These are phyloP conservation scores for Neotragus pygmaeus DNA, from an alignment of 2,113 vertebrate species.

Conservation along the genomic window DNA sequence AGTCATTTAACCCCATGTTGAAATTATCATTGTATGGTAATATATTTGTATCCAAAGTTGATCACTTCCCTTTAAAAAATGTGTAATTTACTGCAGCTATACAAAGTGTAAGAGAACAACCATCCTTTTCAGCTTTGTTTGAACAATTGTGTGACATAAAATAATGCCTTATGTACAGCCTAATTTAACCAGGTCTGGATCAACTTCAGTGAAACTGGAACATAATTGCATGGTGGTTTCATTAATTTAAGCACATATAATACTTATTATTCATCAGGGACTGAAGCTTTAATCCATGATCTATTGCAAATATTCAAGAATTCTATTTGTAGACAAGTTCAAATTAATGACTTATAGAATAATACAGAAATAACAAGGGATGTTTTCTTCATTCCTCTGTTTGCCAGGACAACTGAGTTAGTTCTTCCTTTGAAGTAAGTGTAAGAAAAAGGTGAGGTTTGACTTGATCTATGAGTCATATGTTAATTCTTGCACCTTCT, in stretches of 20 bases:
- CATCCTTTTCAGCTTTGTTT: conserved; percentile 10
- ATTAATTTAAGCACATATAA: not conserved
- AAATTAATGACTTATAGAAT: not conserved
- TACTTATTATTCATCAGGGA: not conserved
- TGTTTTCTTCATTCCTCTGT: not conserved
- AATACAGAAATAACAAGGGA: not conserved
- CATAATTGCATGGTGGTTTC: not conserved
- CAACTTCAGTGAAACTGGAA: not conserved
- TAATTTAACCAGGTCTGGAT: not conserved
- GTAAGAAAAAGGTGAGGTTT: not conserved
- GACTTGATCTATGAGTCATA: not conserved
- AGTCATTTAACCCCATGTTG: conserved; percentile 39
- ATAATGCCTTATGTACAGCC: not conserved
- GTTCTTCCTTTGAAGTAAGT: not conserved
- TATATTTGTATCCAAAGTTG: conserved; percentile 34
- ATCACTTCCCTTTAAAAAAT: conserved; percentile 9
- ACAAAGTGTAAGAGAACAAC: not conserved
- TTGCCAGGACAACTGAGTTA: not conserved
- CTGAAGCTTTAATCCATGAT: not conserved
- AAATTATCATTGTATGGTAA: conserved; percentile 24
- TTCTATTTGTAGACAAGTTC: not conserved
- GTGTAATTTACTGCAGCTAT: conserved; percentile 32
- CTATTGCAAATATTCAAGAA: not conserved
- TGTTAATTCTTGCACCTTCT: not conserved
- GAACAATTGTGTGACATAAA: conserved; percentile 1